Evolutionary conservation across 1,140 invertebrate genomes (phyloP).

Genomic region (Apis laboriosa): DNA sequence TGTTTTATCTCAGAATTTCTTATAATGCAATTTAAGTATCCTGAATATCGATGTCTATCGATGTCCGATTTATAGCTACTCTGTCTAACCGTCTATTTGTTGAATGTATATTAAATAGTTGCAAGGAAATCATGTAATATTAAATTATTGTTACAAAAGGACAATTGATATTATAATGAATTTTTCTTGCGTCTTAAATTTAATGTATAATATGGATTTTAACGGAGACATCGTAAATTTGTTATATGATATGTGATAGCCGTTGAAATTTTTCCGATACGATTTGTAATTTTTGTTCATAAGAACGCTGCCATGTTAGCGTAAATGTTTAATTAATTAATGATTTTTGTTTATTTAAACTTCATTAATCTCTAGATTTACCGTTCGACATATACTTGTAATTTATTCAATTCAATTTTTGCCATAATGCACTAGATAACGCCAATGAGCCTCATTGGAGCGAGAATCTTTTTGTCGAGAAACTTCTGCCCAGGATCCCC

Average conservation of each 20-base stretch:
- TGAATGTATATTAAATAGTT: constrained; percentile 54
- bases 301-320: constrained; percentile 49
- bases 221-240: constrained; percentile 32
- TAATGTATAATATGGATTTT: constrained; percentile 44
- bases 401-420: constrained; percentile 28
- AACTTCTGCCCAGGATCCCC: not conserved
- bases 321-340: constrained; percentile 23
- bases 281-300: constrained; percentile 45
- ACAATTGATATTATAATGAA: constrained; percentile 18
- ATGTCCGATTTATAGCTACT: constrained; percentile 48
- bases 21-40: constrained; percentile 4
- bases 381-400: not conserved
- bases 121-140: constrained; percentile 29
- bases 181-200: constrained; percentile 25
- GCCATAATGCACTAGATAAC: constrained; percentile 13
- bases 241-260: constrained; percentile 51
- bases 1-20: constrained; percentile 9
- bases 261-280: constrained; percentile 29
- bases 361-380: constrained; percentile 4
- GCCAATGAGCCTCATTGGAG: not conserved
- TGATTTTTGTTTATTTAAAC: not conserved
- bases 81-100: constrained; percentile 57
- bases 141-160: constrained; percentile 33
- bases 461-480: not conserved
- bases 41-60: constrained; percentile 13